Evolutionary conservation across 2,888 invertebrate species (phyloP), one percentile per base, ranked within the genome.

Genomic region (Uloborus plumipes): DNA sequence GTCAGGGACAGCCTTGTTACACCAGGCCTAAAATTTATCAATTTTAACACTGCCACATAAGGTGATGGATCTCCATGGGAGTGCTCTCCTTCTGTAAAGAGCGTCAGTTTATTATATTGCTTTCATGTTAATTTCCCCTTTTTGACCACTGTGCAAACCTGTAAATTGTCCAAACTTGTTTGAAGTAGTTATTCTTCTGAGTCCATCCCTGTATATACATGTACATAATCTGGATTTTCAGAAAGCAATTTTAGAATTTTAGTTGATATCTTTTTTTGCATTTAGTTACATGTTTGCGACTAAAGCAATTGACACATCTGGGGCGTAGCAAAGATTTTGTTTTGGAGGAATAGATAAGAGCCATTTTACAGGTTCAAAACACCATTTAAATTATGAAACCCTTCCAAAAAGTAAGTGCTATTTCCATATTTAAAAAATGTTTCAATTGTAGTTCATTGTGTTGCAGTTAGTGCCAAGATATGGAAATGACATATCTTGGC

Each of bases 1-100:
- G 83, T 77, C 82, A 83, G 83, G 83, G 83, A 77, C 83, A 83
- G 83, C 83, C 62, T 82, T 75, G 82, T 82, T 82, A 74, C 50
- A 70, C 65, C 72, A 69, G 26, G 70, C 81, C 75, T 75, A 59
- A 81, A 65, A 74, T 81, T 75, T 75, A 79, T 84, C 74, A 84
- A 73, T 75, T 79, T 75, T 69, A 79, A 74, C 84, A 84, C 84
- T 84, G 84, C 84, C 84, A 39, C 39, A 84, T 75, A 76, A 64
- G 39, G 70, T 78, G 66, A 73, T 39, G 39, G 59, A 72, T 78
- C 74, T 78, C 39, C 65, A 74, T 74, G 26, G 80, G 80, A 74
- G 74, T 81, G 80, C 69, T 81, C 70, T 81, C 80, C 69, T 74
- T 70, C 59, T 73, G 73, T 73, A 55, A 62, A 53, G 64, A 50